Evolutionary conservation across 1,140 invertebrate species (phyloP).

Genomic region (Tetraneura akinire): DNA sequence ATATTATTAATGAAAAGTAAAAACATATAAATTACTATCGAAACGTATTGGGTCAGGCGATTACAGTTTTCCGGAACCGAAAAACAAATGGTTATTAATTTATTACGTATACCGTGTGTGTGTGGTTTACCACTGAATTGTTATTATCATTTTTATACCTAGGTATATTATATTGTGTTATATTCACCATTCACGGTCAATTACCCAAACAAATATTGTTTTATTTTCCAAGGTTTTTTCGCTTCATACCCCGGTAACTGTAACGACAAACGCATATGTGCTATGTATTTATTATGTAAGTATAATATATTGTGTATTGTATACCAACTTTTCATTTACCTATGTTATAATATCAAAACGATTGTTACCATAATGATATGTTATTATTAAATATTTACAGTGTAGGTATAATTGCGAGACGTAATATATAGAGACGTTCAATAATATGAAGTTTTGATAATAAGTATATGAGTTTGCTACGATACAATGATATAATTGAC

Average conservation of each 20-base stretch:
- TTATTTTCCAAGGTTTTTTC: constrained; percentile 27
- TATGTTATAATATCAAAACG: no score
- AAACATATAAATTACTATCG: background rate
- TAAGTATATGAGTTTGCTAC: no score
- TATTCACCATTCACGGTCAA: constrained; percentile 25
- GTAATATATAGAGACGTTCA: background rate
- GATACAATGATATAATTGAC: no score
- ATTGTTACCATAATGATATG: background rate
- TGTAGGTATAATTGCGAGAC: background rate
- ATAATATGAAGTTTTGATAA: background rate
- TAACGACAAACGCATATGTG: no score
- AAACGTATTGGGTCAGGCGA: background rate
- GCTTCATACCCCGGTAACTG: no score
- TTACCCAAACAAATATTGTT: constrained; percentile 21
- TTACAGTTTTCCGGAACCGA: background rate
- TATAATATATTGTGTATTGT: no score
- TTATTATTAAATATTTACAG: background rate
- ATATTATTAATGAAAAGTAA: background rate
- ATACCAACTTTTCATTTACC: no score
- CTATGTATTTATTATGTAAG: no score
- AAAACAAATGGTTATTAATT: background rate
- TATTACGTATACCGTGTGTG: background rate
- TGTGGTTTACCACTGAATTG: constrained; percentile 19
- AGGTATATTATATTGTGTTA: no score
- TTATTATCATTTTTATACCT: constrained; percentile 18